Percentiles rank a stretch among this genome's conserved stretches.
phyloP scores from a whole-genome alignment of 1,140 invertebrate species.

The Drosophila pectinifera region DNA sequence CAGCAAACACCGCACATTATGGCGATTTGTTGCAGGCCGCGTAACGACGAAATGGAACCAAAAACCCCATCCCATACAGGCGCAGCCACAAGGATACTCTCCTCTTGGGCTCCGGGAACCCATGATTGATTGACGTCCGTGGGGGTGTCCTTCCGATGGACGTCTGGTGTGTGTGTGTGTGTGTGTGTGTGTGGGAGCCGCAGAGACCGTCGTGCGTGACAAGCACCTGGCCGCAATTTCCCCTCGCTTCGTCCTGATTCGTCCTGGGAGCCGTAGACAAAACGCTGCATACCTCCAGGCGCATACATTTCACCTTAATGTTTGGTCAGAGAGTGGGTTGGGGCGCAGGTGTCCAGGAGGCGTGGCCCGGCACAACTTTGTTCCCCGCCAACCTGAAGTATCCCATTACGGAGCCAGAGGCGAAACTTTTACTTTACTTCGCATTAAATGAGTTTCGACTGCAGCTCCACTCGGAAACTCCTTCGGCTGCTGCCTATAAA shows the following conservation, averaged over 20 bases:
- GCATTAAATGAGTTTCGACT: slow-evolving; percentile 31
- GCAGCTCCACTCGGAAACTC: slow-evolving; percentile 40
- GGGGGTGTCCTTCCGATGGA: slow-evolving; percentile 8
- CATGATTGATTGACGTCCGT: slow-evolving; percentile 70
- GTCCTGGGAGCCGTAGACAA: slow-evolving; percentile 29
- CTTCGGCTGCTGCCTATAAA: slow-evolving; percentile 37
- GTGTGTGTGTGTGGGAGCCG: slow-evolving; percentile 20
- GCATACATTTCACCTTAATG: slow-evolving; percentile 64
- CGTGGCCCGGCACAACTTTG: slow-evolving; percentile 19
- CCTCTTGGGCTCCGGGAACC: slow-evolving; percentile 10
- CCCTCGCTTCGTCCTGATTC: slow-evolving; percentile 14
- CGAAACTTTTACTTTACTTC: slow-evolving; percentile 40
- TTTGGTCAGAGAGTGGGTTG: slow-evolving; percentile 5
- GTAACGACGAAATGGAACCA: slow-evolving; percentile 54
- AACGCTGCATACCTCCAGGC: slow-evolving; percentile 55
- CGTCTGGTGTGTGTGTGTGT: slow-evolving; percentile 10
- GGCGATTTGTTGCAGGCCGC: slow-evolving; percentile 63
- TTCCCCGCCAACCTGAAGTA: slow-evolving; percentile 10
- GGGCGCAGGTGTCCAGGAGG: slow-evolving; percentile 4
- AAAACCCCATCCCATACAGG: slow-evolving; percentile 27
- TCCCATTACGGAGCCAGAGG: slow-evolving; percentile 7
- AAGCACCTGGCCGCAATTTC: slow-evolving; percentile 32
- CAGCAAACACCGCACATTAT: slow-evolving; percentile 76
- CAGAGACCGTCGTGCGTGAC: slow-evolving; percentile 51
- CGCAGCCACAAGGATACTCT: slow-evolving; percentile 6